phyloP scores from a whole-genome alignment of 2,888 invertebrate genomes.

The Drosophila recens region DNA sequence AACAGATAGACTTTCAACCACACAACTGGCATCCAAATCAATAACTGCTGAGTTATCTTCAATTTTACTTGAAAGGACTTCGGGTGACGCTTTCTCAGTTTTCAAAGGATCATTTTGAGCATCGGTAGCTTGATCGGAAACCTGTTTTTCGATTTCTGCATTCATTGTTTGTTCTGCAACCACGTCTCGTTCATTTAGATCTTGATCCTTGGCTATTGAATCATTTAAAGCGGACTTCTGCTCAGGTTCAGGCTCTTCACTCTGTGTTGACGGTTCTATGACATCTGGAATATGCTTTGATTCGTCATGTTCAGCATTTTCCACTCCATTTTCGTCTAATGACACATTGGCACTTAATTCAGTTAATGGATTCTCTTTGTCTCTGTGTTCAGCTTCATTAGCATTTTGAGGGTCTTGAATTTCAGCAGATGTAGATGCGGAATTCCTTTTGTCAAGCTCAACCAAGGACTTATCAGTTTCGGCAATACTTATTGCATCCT shows the following conservation, averaged over 20 bases:
- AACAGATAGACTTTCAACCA: not conserved
- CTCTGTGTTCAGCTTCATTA: not conserved
- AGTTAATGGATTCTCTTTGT: not conserved
- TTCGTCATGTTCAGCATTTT: not conserved
- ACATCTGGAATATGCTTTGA: not conserved
- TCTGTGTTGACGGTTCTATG: not conserved
- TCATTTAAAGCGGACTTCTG: not conserved
- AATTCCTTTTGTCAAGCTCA: not conserved
- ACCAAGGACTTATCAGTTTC: not conserved
- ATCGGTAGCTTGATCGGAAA: not conserved
- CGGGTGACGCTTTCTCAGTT: not conserved
- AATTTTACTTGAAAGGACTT: not conserved
- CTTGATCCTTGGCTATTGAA: not conserved
- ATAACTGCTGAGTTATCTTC: not conserved
- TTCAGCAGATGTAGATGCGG: not conserved
- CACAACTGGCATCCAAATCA: conserved; percentile 11
- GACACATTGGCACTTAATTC: not conserved
- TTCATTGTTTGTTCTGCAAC: not conserved
- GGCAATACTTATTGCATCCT: not conserved
- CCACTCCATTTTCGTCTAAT: not conserved
- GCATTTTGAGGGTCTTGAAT: not conserved
- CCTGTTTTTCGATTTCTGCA: not conserved
- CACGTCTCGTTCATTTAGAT: not conserved
- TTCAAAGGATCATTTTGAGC: not conserved
- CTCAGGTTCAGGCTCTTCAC: not conserved